Evolutionary conservation across 1,140 invertebrate genomes (phyloP), one percentile per base, ranked within the genome.

Genomic region (Laupala kohalensis): DNA sequence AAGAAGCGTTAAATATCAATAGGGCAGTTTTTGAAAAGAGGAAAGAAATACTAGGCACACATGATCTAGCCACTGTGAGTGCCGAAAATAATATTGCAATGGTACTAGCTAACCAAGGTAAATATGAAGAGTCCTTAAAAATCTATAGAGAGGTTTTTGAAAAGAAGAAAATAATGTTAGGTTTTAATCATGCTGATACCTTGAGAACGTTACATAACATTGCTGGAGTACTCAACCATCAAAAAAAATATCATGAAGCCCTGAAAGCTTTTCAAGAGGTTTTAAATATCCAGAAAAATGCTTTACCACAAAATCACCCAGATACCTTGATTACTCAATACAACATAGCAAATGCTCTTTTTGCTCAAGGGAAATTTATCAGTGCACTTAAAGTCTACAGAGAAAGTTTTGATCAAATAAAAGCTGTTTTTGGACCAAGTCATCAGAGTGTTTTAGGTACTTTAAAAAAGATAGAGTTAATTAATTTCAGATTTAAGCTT

Each of bases 1-100:
- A 76, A 19, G 77, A 80, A 73, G 78, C 78, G 5, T 74, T 78
- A 9, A 28, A 69, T 28, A 72, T 77, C 5, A 75, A 73, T 70
- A 25, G 71, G 70, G 74, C 76, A 64, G 71, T 79, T 64, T 73
- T 74, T 24, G 71, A 70, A 24, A 74, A 74, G 19, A 71, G 74
- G 23, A 76, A 72, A 53, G 71, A 71, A 66, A 70, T 75, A 24
- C 68, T 80, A 28, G 78, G 78, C 9, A 53, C 71, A 26, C 53
- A 73, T 71, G 66, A 78, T 73, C 23, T 65, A n/a, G 70, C 74
- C 26, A 74, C 73, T 15, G 29, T 78, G 15, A 64, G 67, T 29
- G 75, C 77, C 2, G 62, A 73, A 64, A 69, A 75, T 28, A 73
- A 77, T 26, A 76, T 78, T 29, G 78, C 71, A 12, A 25, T 70